Evolutionary conservation across 2,113 vertebrate species (phyloP), one percentile per base, ranked within the genome.

Genomic region (Nannospalax galili): DNA sequence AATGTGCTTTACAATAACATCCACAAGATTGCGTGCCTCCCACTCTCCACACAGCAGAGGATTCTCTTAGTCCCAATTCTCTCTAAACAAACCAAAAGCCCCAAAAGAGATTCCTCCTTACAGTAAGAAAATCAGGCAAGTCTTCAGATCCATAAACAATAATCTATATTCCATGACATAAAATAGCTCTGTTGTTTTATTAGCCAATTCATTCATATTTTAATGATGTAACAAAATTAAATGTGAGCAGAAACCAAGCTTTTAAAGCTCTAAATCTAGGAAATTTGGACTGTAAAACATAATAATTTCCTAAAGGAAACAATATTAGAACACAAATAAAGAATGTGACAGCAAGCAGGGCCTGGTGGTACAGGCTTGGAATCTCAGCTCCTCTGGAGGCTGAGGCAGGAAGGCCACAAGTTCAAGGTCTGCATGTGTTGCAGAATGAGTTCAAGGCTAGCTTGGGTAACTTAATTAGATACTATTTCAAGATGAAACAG

Each of bases 151-250:
- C 28, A 0, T 96, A 97, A 98, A 97, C 95, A 98, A 96, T 95
- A 97, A 94, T 81, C 82, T 96, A 92, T 86, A 97, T 96, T 89
- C 78, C 96, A 77, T 73, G 92, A 95, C 97, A 97, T 97, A 95
- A 98, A 98, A 97, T 97, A 97, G 77, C 93, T 94, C 96, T 96
- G 92, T 81, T 98, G 92, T 95, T 98, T 98, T 97, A 98, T 98
- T 97, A 98, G 65, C 94, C 84, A 94, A 96, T 97, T 94, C 86
- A 97, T 96, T 98, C 80, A 94, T 95, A 93, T 97, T 98, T 98
- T 97, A 98, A 96, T 97, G 97, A 98, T 96, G 90, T 32, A 89
- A 92, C 84, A 97, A 98, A 97, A 97, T 96, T 97, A 97, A 98
- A 97, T 96, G 90, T 92, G 95, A 98, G 93, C 74, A 97, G 95